A percentile compares a stretch with the other conserved stretches of the same genome.
Conservation (phyloP, 2,888 invertebrate species). For the Noctua pronuba region DNA sequence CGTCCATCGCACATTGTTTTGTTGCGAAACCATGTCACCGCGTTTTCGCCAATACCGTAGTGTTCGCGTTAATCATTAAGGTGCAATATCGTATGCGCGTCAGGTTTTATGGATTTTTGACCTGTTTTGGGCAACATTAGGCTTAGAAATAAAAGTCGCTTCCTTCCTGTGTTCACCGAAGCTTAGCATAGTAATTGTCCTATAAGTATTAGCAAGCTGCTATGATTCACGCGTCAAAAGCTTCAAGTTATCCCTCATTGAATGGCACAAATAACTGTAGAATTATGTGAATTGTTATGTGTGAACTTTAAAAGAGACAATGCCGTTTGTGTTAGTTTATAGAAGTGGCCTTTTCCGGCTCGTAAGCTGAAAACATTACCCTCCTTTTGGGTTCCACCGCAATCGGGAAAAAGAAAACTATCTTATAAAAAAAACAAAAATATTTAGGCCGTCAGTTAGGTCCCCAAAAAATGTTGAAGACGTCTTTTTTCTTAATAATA, state of each 20-base stretch:
- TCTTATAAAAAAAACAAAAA: too few relatives aligned
- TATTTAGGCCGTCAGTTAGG: too few relatives aligned
- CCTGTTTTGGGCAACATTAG: background rate
- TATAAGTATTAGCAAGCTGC: constrained; percentile 5
- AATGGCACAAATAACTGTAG: background rate
- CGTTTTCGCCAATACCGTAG: background rate
- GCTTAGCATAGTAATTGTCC: constrained; percentile 16
- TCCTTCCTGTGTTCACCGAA: constrained; percentile 26
- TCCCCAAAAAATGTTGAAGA: too few relatives aligned
- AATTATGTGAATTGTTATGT: constrained; percentile 21
- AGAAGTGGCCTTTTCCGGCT: background rate
- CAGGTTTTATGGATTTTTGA: constrained; percentile 30
- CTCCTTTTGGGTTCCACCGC: background rate
- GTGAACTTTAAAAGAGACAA: constrained; percentile 3
- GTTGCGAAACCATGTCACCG: constrained; percentile 22
- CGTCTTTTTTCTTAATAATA: too few relatives aligned
- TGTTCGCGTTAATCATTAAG: constrained; percentile 6
- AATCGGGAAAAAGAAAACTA: background rate
- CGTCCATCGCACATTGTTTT: constrained; percentile 13
- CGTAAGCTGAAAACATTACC: background rate
- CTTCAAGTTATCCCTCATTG: too few relatives aligned
- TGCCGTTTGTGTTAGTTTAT: background rate
- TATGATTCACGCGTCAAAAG: background rate
- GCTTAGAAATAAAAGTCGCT: constrained; percentile 1
- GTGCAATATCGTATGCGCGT: constrained; percentile 8